phyloP scores from a whole-genome alignment of 2,888 invertebrate genomes.

The Parnassius orleans region DNA sequence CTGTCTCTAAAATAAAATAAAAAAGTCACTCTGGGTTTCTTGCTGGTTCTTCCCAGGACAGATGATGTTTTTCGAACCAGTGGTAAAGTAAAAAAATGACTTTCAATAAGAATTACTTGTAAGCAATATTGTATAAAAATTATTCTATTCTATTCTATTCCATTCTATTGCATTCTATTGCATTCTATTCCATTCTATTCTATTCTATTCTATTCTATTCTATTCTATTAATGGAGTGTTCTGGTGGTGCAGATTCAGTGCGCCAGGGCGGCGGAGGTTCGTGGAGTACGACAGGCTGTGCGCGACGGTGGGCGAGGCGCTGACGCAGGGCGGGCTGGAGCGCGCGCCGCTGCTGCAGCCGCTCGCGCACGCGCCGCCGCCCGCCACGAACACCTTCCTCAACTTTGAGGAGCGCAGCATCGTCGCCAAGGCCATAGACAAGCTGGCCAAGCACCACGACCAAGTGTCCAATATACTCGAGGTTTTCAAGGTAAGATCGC shows the following conservation, averaged over 20 bases:
- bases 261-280: constrained; percentile 80
- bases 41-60: too few relatives aligned
- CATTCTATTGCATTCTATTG: too few relatives aligned
- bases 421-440: constrained; percentile 84
- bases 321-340: constrained; percentile 83
- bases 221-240: background rate
- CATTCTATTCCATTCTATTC: too few relatives aligned
- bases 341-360: constrained; percentile 85
- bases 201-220: too few relatives aligned
- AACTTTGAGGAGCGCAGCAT: constrained; percentile 86
- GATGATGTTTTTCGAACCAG: too few relatives aligned
- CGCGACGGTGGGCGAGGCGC: constrained; percentile 84
- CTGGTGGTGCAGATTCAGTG: constrained; percentile 79
- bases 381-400: constrained; percentile 84
- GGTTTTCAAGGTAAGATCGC: constrained; percentile 79
- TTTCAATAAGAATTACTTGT: too few relatives aligned
- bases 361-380: constrained; percentile 83
- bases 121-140: too few relatives aligned
- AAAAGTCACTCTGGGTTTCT: too few relatives aligned
- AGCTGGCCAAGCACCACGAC: constrained; percentile 84
- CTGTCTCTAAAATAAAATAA: too few relatives aligned
- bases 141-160: too few relatives aligned
- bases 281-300: constrained; percentile 86
- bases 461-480: constrained; percentile 85
- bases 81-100: too few relatives aligned